A percentile compares a stretch with the other conserved stretches of the same genome.
These are phyloP conservation scores for Diabrotica virgifera DNA, from an alignment of 1,140 invertebrate genomes.

Conservation along the genomic window DNA sequence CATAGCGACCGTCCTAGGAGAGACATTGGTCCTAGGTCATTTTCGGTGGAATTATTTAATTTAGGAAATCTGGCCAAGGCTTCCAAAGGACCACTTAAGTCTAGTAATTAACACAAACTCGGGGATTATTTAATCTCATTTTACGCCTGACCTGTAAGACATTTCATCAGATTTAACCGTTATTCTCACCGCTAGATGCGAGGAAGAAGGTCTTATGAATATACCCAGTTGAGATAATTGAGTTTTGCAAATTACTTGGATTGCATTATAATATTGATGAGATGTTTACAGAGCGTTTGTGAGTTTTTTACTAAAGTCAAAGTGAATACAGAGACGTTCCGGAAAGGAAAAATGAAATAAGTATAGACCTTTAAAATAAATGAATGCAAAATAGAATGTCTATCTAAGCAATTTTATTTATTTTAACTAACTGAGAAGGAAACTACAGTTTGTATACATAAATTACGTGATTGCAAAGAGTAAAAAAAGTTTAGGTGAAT, in stretches of 20 bases:
- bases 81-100: slow-evolving; percentile 24
- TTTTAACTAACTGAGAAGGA: no score
- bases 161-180: slow-evolving; percentile 15
- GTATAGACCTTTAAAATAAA: no score
- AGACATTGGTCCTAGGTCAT: slow-evolving; percentile 19
- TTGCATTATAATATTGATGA: slow-evolving; percentile 19
- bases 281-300: slow-evolving; percentile 4
- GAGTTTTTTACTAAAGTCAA: no score
- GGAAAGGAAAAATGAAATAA: no score
- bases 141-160: slow-evolving; percentile 33
- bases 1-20: slow-evolving; percentile 13
- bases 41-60: slow-evolving; percentile 32
- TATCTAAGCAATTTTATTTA: no score
- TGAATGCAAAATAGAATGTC: no score
- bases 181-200: slow-evolving; percentile 11
- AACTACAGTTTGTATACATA: no score
- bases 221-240: slow-evolving; percentile 11
- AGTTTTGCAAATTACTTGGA: slow-evolving; percentile 12
- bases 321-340: no score
- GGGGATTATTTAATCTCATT: slow-evolving; percentile 35
- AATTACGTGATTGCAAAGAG: no score
- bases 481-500: no score
- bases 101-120: slow-evolving; percentile 32
- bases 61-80: slow-evolving; percentile 31
- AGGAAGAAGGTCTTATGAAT: slow-evolving; percentile 9